Base-by-base conservation (phyloP, 2,113 vertebrate species). In the Polyodon spathula region DNA sequence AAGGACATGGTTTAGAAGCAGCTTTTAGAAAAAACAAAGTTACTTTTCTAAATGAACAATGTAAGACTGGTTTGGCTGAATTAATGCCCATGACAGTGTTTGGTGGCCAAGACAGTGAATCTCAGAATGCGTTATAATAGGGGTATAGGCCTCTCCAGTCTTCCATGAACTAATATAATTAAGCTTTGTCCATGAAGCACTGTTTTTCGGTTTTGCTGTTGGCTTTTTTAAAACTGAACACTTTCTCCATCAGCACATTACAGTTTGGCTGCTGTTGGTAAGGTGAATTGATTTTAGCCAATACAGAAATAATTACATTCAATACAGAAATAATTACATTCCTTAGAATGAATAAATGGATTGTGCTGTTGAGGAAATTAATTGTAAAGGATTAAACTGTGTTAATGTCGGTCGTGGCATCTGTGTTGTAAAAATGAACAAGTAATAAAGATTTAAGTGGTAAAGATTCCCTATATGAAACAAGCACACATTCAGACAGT, bases 241-340 rank as follows among this genome's bases (percentile, higher is more conserved):
- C 54, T 63, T 63, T 64, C 54, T 58, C 17, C 53, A 61, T 66
- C 57, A 59, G 53, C 56, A 63, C 16, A 12, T 40, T 39, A 48
- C 50, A 58, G 40, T 50, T 65, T 56, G 46, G 52, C 16, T 15
- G 38, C 17, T 57, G 38, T 14, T 63, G 69, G 60, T 70, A 44
- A 60, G 60, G 72, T 69, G 37, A 76, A 82, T 73, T 63, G 69
- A 80, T 81, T 76, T 68, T 37, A 39, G 27, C 70, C n/a, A 65
- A 72, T 74, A 67, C 37, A 43, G 71, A 56, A 61, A 75, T 79
- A 74, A 81, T 77, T 74, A 66, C 68, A 77, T 73, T 70, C 61
- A 65, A 72, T 74, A 67, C 37, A 43, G 71, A 56, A 61, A 75
- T 79, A 74, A 81, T 77, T 74, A 66, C 68, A 77, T 73, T 70